Evolutionary conservation across 2,888 invertebrate genomes (phyloP).

Genomic region (Blomia tropicalis): DNA sequence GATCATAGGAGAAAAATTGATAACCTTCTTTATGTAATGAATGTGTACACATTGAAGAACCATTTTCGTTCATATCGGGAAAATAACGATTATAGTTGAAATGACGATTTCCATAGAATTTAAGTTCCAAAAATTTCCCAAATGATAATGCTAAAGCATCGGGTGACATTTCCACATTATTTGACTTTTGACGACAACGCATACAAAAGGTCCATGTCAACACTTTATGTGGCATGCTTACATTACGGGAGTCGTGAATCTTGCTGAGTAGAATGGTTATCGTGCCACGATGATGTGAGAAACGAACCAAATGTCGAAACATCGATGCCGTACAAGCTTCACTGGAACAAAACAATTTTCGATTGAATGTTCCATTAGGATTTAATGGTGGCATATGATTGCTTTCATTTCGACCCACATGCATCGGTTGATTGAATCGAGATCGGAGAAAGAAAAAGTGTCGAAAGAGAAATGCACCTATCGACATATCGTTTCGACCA

Average conservation of each 20-base stretch:
- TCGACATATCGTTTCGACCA: slow-evolving; percentile 78
- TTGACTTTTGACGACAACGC: slow-evolving; percentile 40
- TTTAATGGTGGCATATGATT: neutral
- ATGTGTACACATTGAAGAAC: slow-evolving; percentile 40
- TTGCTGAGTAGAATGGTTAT: slow-evolving; percentile 2
- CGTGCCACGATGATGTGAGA: slow-evolving; percentile 77
- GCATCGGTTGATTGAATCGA: slow-evolving; percentile 40
- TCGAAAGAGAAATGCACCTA: slow-evolving; percentile 79
- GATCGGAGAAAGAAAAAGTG: slow-evolving; percentile 46
- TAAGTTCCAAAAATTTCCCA: slow-evolving; percentile 72
- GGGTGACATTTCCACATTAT: slow-evolving; percentile 49
- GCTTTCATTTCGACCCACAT: neutral
- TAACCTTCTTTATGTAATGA: slow-evolving; percentile 69
- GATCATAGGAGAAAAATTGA: slow-evolving; percentile 71
- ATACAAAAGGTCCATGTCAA: slow-evolving; percentile 70
- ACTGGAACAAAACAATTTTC: slow-evolving; percentile 28
- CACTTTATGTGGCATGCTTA: slow-evolving; percentile 28
- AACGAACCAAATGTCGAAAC: slow-evolving; percentile 68
- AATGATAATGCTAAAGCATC: slow-evolving; percentile 69
- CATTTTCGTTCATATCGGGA: neutral
- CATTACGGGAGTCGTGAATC: neutral
- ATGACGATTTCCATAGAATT: slow-evolving; percentile 53
- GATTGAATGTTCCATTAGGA: neutral
- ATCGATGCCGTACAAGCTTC: slow-evolving; percentile 60
- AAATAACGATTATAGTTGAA: slow-evolving; percentile 26